Evolutionary conservation across 2,888 invertebrate species (phyloP), one percentile per base, ranked within the genome.

Genomic region (Drosophila melanocephala): DNA sequence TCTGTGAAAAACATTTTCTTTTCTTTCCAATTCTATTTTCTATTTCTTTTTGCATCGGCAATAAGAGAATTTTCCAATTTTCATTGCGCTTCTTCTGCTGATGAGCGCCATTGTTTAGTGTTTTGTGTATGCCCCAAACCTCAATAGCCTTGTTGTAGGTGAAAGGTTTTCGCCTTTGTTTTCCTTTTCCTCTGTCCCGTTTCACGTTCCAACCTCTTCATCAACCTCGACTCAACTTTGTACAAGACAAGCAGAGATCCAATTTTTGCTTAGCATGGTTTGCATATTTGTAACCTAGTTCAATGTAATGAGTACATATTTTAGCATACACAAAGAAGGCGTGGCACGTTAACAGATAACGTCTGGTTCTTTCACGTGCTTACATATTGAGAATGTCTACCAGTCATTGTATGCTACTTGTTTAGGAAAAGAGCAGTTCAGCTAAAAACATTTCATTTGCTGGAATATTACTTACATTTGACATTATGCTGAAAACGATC

Each of bases 101-200:
- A 87, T 87, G 91, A 87, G 87, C 73, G 67, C 71, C 64, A 89
- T 91, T 87, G 90, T 91, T 87, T 89, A 67, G 60, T 60, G 28
- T 57, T 14, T n/a, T 57, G n/a, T n/a, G 37, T 16, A 19, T 35
- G 14, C 68, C 47, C 33, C 33, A 61, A 35, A 30, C 65, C 61
- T 50, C 69, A 33, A 52, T 44, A 44, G 50, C 22, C 60, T 57
- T 66, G 73, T 64, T 66, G 73, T 50, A 87, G 82, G 84, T 82
- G 78, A 83, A 86, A 88, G 88, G 77, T 83, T 78, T 59, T 51
- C 32, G 67, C 74, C 68, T 77, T 76, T 81, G 67, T 58, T 65
- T 60, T 59, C 61, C 52, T 44, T 61, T 57, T 50, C 39, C 51
- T n/a, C 30, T 30, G 33, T 47, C 7, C 5, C 55, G 35, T 35